Evolutionary conservation across 2,888 invertebrate genomes (phyloP).

Genomic region (Apamea sordens): DNA sequence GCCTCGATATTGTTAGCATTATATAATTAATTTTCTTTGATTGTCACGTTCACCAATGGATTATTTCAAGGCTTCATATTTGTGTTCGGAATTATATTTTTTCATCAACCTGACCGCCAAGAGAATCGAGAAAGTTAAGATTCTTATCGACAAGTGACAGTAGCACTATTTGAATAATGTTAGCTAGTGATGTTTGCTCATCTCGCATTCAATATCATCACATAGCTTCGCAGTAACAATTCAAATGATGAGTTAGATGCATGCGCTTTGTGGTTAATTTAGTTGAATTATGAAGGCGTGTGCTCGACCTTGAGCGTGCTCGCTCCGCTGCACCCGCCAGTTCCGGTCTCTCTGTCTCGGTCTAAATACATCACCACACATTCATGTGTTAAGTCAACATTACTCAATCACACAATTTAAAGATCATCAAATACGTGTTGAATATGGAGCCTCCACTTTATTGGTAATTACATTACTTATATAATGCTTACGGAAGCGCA

Average conservation of each 20-base stretch:
- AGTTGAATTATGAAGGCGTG: constrained; percentile 76
- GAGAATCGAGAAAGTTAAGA: background rate
- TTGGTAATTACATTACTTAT: constrained; percentile 23
- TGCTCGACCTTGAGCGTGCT: constrained; percentile 82
- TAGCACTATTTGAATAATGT: constrained; percentile 21
- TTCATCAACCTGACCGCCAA: background rate
- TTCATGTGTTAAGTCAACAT: constrained; percentile 78
- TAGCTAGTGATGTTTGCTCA: constrained; percentile 28
- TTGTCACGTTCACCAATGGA: constrained; percentile 1
- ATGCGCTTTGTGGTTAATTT: constrained; percentile 71
- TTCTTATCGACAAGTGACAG: constrained; percentile 8
- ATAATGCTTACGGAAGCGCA: constrained; percentile 36
- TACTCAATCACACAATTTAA: constrained; percentile 68
- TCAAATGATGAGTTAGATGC: constrained; percentile 53
- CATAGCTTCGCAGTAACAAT: constrained; percentile 24
- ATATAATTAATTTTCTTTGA: constrained; percentile 25
- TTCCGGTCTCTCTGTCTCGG: constrained; percentile 84
- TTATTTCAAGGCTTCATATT: constrained; percentile 6
- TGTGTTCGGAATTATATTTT: constrained; percentile 6
- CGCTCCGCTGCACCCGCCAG: constrained; percentile 80
- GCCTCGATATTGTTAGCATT: constrained; percentile 16
- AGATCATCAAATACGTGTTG: constrained; percentile 34
- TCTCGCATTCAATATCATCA: constrained; percentile 29
- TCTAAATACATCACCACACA: constrained; percentile 78
- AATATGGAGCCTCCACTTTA: constrained; percentile 21